Evolutionary conservation across 1,140 invertebrate species (phyloP).

Genomic region (Calliopsis andreniformis): DNA sequence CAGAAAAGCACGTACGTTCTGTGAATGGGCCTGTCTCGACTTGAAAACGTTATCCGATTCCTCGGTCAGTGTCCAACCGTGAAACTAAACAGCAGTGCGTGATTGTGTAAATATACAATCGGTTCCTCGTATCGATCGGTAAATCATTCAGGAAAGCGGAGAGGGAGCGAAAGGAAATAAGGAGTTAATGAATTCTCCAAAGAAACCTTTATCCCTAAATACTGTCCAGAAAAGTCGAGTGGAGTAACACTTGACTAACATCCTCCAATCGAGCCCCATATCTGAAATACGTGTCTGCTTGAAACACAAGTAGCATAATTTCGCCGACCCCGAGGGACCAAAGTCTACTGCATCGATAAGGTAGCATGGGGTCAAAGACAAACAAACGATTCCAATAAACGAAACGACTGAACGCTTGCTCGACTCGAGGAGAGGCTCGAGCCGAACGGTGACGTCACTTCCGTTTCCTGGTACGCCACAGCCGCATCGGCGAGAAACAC

Average conservation of each 20-base stretch:
- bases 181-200: too few species aligned
- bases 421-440: conserved; percentile 21
- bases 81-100: conserved; percentile 8
- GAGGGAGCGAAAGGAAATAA: neutral
- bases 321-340: neutral
- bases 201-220: too few species aligned
- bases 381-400: conserved; percentile 67
- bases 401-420: conserved; percentile 38
- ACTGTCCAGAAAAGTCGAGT: too few species aligned
- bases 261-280: too few species aligned
- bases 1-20: conserved; percentile 59
- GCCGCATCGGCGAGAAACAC: conserved; percentile 36
- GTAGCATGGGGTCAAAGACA: conserved; percentile 52
- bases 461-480: conserved; percentile 68
- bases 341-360: conserved; percentile 35
- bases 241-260: too few species aligned
- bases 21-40: conserved; percentile 55
- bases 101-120: conserved; percentile 3
- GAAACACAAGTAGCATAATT: conserved; percentile 10
- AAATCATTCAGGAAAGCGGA: neutral
- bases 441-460: conserved; percentile 68
- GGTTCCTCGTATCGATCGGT: conserved; percentile 1
- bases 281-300: neutral
- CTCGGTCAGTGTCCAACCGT: conserved; percentile 37
- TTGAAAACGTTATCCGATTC: conserved; percentile 62